Conservation (phyloP, 2,113 vertebrate species). For the Phalacrocorax brasilianus region DNA sequence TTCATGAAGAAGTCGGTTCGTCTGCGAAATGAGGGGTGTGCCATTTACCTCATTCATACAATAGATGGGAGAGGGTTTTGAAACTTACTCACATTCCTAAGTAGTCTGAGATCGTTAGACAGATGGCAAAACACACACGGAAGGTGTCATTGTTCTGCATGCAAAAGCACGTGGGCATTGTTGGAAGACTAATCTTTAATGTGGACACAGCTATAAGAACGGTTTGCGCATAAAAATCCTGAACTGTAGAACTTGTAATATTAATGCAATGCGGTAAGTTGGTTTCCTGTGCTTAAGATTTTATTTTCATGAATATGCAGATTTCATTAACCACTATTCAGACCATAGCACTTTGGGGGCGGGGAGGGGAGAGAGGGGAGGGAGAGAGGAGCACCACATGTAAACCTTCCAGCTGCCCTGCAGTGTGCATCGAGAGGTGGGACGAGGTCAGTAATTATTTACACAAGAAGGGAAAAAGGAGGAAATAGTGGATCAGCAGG, state of each 20-base stretch:
- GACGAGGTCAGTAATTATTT: conserved; percentile 33
- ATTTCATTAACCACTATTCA: conserved; percentile 62
- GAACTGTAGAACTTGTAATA: not conserved
- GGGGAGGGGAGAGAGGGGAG: not conserved
- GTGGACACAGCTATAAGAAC: not conserved
- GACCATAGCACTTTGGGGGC: not conserved
- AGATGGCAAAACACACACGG: not conserved
- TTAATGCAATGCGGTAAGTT: not conserved
- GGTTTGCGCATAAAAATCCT: not conserved
- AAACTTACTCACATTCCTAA: not conserved
- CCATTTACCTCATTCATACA: not conserved
- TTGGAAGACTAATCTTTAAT: not conserved
- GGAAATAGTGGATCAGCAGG: conserved; percentile 8
- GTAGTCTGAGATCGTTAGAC: not conserved
- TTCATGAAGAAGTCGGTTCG: not conserved
- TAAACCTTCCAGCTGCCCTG: conserved; percentile 11
- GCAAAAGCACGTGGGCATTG: not conserved
- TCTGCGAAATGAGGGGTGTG: not conserved
- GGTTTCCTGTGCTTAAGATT: conserved; percentile 23
- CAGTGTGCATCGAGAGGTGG: not conserved
- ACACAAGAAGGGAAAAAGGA: not conserved
- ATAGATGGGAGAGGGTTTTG: not conserved
- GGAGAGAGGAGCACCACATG: not conserved
- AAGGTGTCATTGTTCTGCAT: not conserved
- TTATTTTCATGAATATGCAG: conserved; percentile 51